Base-by-base conservation (phyloP, 2,113 vertebrate species). In the Hystrix brachyura region DNA sequence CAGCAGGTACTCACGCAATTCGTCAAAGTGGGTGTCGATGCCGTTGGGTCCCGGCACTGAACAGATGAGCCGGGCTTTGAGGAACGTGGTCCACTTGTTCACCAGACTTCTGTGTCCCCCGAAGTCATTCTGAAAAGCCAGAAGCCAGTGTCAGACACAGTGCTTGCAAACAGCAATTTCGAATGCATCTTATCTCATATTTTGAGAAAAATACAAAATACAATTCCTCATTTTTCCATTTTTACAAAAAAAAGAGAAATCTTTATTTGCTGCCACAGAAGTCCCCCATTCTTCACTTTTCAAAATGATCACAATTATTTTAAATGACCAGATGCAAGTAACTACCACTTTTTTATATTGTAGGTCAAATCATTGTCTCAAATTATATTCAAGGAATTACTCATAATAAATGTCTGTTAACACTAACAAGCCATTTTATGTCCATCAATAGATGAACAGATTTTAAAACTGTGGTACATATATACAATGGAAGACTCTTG, bases 61-160 rank as follows among this genome's bases (percentile, higher is more conserved):
- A 96, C 99, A 99, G 97, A 99, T 98, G 15, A 99, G 98, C 11
- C 99, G 99, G 23, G 99, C 99, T 98, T 99, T 99, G 48, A 99
- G 98, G 95, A 99, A 99, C 25, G 99, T 99, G 13, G 99, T 99
- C 99, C 99, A 99, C 96, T 99, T 99, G 97, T 99, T 99, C 53
- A 99, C 99, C 74, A 99, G 99, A 97, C 99, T 99, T 96, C 99
- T 99, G 98, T 99, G 99, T 14, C 99, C 99, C 64, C 99, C 99
- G 57, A 99, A 99, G 93, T 99, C 99, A 96, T 99, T 99, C 99
- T 99, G 98, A 92, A 79, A 98, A 95, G 4, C 96, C 96, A 98
- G 34, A 96, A 4, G 92, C 62, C 86, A 29, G 64, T 71, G 85
- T 78, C 60, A 64, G 25, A 48, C 55, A 72, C 6, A 14, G 13